Evolutionary conservation across 1,140 invertebrate genomes (phyloP).

Genomic region (Gryllus bimaculatus): DNA sequence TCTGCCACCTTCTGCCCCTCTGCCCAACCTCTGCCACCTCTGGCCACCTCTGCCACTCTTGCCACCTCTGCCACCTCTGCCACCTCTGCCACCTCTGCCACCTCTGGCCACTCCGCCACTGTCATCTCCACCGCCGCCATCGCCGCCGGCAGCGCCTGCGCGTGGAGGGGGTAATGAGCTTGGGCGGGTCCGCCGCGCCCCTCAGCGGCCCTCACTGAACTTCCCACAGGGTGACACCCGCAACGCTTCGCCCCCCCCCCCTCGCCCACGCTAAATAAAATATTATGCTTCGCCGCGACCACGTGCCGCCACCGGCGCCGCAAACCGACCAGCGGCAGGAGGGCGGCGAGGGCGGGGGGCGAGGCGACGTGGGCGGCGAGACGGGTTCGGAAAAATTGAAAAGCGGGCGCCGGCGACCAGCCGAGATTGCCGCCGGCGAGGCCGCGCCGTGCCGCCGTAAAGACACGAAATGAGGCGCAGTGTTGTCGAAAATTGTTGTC

Average conservation of each 20-base stretch:
- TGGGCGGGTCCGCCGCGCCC: too few species aligned
- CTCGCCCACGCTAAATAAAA: not conserved
- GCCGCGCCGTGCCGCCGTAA: not conserved
- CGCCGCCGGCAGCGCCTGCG: too few species aligned
- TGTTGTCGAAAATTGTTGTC: not conserved
- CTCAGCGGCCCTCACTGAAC: too few species aligned
- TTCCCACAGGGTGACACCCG: not conserved
- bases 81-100: too few species aligned
- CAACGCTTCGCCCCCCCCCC: not conserved
- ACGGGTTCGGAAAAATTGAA: not conserved
- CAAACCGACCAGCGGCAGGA: not conserved
- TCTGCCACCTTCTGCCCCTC: too few species aligned
- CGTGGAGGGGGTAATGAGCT: not conserved
- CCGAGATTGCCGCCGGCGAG: not conserved
- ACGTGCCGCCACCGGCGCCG: not conserved
- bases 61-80: too few species aligned
- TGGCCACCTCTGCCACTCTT: too few species aligned
- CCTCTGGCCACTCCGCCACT: too few species aligned
- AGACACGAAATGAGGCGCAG: not conserved
- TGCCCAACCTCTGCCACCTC: too few species aligned
- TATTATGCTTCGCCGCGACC: not conserved
- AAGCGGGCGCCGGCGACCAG: not conserved
- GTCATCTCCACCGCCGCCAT: not conserved
- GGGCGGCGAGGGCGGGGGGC: too few species aligned
- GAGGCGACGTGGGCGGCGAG: too few species aligned